Percentiles rank a stretch among this genome's conserved stretches.
phyloP scores from a whole-genome alignment of 2,113 vertebrate genomes.

The Menidia beryllina region DNA sequence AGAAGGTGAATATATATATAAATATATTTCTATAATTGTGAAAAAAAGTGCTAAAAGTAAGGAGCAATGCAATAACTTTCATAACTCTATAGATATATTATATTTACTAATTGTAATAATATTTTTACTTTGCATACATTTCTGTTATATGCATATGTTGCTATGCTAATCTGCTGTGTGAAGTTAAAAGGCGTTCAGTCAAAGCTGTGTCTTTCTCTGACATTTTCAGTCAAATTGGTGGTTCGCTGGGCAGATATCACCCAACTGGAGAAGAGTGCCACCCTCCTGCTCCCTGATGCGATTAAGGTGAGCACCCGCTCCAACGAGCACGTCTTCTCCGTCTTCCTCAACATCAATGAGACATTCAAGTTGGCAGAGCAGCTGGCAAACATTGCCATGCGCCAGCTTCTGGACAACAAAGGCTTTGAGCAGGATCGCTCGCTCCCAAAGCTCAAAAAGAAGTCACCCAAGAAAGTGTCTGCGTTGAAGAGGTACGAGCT shows the following conservation, averaged over 20 bases:
- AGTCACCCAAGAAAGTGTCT: slow-evolving; percentile 92
- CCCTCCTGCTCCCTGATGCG: slow-evolving; percentile 94
- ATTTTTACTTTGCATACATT: too few species aligned
- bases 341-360: slow-evolving; percentile 97
- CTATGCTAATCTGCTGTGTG: too few species aligned
- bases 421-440: slow-evolving; percentile 88
- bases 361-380: slow-evolving; percentile 99
- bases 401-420: slow-evolving; percentile 92
- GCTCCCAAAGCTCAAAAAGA: slow-evolving; percentile 87
- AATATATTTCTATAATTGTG: too few species aligned
- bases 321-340: slow-evolving; percentile 94
- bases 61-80: too few species aligned
- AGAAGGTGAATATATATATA: too few species aligned
- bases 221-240: slow-evolving; percentile 88
- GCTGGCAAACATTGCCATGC: slow-evolving; percentile 95
- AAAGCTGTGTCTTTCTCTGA: not conserved
- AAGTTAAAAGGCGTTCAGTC: too few species aligned
- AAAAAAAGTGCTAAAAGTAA: too few species aligned
- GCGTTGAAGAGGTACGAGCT: slow-evolving; percentile 87
- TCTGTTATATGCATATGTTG: too few species aligned
- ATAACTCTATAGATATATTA: too few species aligned
- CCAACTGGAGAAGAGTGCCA: slow-evolving; percentile 94
- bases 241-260: slow-evolving; percentile 96
- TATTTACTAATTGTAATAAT: too few species aligned
- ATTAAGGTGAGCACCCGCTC: slow-evolving; percentile 91